phyloP scores from a whole-genome alignment of 2,797 vertebrate species.

The Strix occidentalis region DNA sequence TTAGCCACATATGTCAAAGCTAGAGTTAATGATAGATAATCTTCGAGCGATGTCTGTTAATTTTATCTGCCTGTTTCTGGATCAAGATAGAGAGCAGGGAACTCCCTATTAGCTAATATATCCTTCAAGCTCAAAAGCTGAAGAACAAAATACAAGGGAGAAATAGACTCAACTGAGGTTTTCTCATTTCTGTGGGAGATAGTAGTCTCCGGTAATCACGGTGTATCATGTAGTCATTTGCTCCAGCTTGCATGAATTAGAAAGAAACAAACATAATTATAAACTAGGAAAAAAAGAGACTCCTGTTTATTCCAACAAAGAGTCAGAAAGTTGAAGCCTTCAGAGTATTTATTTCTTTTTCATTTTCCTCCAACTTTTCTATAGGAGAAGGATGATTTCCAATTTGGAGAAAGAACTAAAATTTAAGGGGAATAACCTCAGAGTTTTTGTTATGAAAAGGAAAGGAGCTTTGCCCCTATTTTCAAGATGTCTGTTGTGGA shows the following conservation, averaged over 20 bases:
- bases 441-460: not conserved
- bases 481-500: not conserved
- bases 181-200: not conserved
- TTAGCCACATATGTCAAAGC: slow-evolving; percentile 35
- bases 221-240: not conserved
- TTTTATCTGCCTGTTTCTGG: slow-evolving; percentile 40
- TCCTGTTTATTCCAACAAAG: not conserved
- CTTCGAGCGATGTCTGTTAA: slow-evolving; percentile 4
- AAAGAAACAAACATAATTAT: not conserved
- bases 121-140: not conserved
- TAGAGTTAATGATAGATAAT: slow-evolving; percentile 36
- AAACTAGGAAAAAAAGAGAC: not conserved
- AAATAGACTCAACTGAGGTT: not conserved
- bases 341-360: not conserved
- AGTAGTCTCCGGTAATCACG: not conserved
- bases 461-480: not conserved
- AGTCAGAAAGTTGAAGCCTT: not conserved
- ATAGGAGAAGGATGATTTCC: not conserved
- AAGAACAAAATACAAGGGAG: not conserved
- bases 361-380: not conserved
- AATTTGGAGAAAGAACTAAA: not conserved
- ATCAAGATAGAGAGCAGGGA: slow-evolving; percentile 25
- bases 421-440: not conserved
- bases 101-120: slow-evolving; percentile 4
- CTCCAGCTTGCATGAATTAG: not conserved